Percentiles rank a stretch among this genome's conserved stretches.
Evolutionary conservation across 2,113 vertebrate species (phyloP).

Genomic region (Amazona vittata): DNA sequence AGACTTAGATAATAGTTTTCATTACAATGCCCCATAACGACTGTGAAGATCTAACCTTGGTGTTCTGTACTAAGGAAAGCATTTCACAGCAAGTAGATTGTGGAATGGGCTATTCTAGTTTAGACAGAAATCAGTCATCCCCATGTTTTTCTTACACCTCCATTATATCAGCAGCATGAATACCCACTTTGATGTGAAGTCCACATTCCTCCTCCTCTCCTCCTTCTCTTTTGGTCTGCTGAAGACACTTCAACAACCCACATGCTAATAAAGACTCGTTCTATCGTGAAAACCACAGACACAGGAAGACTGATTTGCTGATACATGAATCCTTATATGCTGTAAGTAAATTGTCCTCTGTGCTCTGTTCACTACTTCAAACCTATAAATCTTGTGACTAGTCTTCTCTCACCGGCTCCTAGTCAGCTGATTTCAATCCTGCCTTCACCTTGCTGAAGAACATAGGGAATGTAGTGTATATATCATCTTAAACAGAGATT

Average conservation of each 20-base stretch:
- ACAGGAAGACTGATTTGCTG: not conserved
- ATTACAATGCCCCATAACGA: not conserved
- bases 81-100: not conserved
- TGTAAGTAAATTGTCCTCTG: not conserved
- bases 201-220: not conserved
- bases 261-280: not conserved
- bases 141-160: not conserved
- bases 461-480: not conserved
- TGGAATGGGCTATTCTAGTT: not conserved
- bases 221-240: not conserved
- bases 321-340: not conserved
- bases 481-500: not conserved
- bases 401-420: not conserved
- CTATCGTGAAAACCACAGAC: not conserved
- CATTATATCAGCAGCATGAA: not conserved
- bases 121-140: not conserved
- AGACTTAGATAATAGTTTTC: not conserved
- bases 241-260: not conserved
- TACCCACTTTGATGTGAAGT: not conserved
- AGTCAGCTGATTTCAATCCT: not conserved
- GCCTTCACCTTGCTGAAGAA: constrained; percentile 6
- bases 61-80: not conserved
- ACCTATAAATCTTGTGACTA: not conserved
- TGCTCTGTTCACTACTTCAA: not conserved
- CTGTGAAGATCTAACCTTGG: not conserved